A percentile compares a stretch with the other conserved stretches of the same genome.
phyloP scores from a whole-genome alignment of 1,140 invertebrate species.

The Megalopta genalis region DNA sequence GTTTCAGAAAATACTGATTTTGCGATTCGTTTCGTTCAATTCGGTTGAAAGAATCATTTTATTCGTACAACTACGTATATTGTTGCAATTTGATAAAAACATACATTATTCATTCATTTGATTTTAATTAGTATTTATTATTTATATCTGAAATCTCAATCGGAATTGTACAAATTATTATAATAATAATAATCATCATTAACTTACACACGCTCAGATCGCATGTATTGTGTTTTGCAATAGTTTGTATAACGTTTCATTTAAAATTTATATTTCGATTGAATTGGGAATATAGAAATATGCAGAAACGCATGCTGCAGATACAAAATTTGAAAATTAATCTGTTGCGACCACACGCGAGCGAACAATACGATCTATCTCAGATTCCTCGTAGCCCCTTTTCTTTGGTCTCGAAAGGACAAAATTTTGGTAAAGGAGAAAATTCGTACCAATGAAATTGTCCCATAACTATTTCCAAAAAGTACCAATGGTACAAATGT shows the following conservation, averaged over 20 bases:
- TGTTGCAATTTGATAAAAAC: constrained; percentile 24
- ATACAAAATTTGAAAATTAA: constrained; percentile 16
- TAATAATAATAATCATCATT: background rate
- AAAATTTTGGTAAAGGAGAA: constrained; percentile 8
- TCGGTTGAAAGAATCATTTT: constrained; percentile 50
- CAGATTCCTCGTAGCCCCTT: constrained; percentile 38
- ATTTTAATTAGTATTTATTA: constrained; percentile 51
- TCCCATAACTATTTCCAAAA: constrained; percentile 23
- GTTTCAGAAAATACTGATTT: constrained; percentile 17
- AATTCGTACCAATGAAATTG: constrained; percentile 17
- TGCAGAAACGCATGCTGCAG: constrained; percentile 8
- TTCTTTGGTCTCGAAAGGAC: constrained; percentile 39
- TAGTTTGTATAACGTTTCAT: constrained; percentile 32
- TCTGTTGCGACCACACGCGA: constrained; percentile 38
- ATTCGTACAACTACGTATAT: constrained; percentile 39
- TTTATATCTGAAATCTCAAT: constrained; percentile 39
- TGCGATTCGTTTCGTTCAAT: constrained; percentile 37
- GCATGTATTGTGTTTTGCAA: constrained; percentile 42
- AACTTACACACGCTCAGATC: constrained; percentile 36
- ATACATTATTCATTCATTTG: constrained; percentile 19
- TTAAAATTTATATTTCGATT: background rate
- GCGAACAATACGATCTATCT: constrained; percentile 33
- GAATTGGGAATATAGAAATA: constrained; percentile 8
- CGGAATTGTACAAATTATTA: constrained; percentile 35
- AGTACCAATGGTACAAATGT: constrained; percentile 39